Base-by-base conservation (phyloP, 2,888 invertebrate genomes). In the Gortyna flavago region DNA sequence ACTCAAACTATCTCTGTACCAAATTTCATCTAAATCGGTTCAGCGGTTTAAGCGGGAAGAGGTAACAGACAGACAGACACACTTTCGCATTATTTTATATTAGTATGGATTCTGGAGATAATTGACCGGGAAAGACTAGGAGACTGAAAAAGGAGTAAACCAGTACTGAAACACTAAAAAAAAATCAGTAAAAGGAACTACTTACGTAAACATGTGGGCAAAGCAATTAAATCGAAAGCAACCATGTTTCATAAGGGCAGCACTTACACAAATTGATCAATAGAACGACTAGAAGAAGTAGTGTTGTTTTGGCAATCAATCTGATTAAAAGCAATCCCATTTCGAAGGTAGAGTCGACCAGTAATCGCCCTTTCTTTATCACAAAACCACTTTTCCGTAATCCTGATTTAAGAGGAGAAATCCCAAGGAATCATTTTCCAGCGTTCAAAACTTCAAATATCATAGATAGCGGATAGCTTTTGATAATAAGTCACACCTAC, bases 251-350 rank as follows among this genome's bases (percentile, higher is more conserved):
- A 29, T 68, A 51, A 48, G 11, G 59, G 5, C 35, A 41, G 51
- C 77, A 77, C 77, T 77, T 68, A 68, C 62, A 44, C 61, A 68
- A 69, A 77, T 79, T 65, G 51, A 54, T 44, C 29, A 79, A 68
- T 54, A 68, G 18, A 41, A 11, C 11, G 29, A 29, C 79, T 68
- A 18, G 35, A n/a, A 62, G n/a, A 44, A 79, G n/a, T 35, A 13
- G 13, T 79, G 51, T 79, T 62, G 69, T 79, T 41, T 77, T 68
- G 41, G 51, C 51, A 77, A 77, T 79, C 51, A 54, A 29, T 68
- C 51, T 79, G 69, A 77, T 79, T 67, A 61, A 67, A 79, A 77
- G 51, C 69, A 69, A 54, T 77, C 35, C 29, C 21, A 79, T 77
- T 79, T 35, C 6, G 18, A 54, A 51, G 51, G 51, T 41, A 21